phyloP scores from a whole-genome alignment of 2,888 invertebrate species.

The Hedychridium roseum region DNA sequence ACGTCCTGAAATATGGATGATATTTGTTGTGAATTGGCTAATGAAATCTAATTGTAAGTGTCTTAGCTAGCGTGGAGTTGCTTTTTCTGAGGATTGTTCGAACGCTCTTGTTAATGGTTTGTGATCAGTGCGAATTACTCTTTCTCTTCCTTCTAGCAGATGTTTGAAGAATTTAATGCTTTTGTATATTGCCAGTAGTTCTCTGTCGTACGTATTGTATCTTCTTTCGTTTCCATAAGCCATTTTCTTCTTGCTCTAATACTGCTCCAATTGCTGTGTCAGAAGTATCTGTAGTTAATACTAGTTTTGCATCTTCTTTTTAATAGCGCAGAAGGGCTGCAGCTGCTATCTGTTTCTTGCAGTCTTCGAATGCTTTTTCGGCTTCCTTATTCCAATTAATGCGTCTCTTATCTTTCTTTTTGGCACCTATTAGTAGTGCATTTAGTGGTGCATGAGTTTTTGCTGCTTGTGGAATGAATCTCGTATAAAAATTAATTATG shows the following conservation, averaged over 20 bases:
- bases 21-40: not conserved
- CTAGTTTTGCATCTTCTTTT: not conserved
- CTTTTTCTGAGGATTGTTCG: not conserved
- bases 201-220: not conserved
- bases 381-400: not conserved
- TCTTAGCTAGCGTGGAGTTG: not conserved
- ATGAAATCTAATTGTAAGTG: not conserved
- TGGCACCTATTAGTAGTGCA: not conserved
- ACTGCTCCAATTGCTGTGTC: not conserved
- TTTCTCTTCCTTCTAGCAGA: not conserved
- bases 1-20: not conserved
- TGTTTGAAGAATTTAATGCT: not conserved
- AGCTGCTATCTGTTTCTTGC: not conserved
- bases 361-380: not conserved
- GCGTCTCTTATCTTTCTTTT: not conserved
- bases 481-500: not conserved
- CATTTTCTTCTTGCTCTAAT: not conserved
- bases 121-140: not conserved
- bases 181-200: not conserved
- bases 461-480: not conserved
- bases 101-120: not conserved
- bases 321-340: not conserved
- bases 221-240: not conserved
- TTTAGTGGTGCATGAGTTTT: not conserved
- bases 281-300: not conserved